Percentiles rank a stretch among this genome's conserved stretches.
Conservation (phyloP, 2,888 invertebrate species). For the Sinhomidia bicolor region DNA sequence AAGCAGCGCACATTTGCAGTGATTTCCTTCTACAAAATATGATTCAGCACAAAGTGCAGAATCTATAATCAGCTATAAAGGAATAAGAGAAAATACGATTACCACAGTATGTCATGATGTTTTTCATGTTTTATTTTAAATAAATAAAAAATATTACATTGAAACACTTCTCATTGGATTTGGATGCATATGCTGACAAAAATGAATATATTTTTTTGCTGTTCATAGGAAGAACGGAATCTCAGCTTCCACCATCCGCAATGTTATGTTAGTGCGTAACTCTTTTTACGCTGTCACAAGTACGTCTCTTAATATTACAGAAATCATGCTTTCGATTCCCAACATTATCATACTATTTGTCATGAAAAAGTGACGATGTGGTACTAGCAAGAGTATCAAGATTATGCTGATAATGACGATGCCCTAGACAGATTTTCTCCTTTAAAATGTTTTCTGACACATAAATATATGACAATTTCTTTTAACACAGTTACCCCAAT, state of each 20-base stretch:
- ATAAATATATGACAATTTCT: slow-evolving; percentile 62
- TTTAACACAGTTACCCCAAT: slow-evolving; percentile 60
- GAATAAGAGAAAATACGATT: slow-evolving; percentile 62
- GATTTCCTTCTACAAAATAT: background rate
- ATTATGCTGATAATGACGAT: slow-evolving; percentile 53
- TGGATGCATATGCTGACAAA: slow-evolving; percentile 16
- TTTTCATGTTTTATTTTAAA: slow-evolving; percentile 34
- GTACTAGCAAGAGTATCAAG: background rate
- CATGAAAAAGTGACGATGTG: slow-evolving; percentile 21
- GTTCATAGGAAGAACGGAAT: slow-evolving; percentile 10
- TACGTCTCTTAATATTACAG: slow-evolving; percentile 46
- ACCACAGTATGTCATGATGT: slow-evolving; percentile 13
- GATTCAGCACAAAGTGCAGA: slow-evolving; percentile 25
- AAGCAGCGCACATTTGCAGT: background rate
- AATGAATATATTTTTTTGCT: slow-evolving; percentile 11
- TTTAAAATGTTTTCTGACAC: slow-evolving; percentile 63
- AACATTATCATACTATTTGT: slow-evolving; percentile 48
- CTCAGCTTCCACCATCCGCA: slow-evolving; percentile 12
- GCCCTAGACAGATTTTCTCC: slow-evolving; percentile 63
- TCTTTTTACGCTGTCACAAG: slow-evolving; percentile 43
- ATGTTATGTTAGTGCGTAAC: slow-evolving; percentile 33
- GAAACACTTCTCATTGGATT: slow-evolving; percentile 14
- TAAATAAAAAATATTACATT: slow-evolving; percentile 26
- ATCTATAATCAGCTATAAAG: slow-evolving; percentile 40
- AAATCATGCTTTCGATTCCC: slow-evolving; percentile 39